Evolutionary conservation across 2,888 invertebrate genomes (phyloP), one percentile per base, ranked within the genome.

Genomic region (Drosophila trichaetosa): DNA sequence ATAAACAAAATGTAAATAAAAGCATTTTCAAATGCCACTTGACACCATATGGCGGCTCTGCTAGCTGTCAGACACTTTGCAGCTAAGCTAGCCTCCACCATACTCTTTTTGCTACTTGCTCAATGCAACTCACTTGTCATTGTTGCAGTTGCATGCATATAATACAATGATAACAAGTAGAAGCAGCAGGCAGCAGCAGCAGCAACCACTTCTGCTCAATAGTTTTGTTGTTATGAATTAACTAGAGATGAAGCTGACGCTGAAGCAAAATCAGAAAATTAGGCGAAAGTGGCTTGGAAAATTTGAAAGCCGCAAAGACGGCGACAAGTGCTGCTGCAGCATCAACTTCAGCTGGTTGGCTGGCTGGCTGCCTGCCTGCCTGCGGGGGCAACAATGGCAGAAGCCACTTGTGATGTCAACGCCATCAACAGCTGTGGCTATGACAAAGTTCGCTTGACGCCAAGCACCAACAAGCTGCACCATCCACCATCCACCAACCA

Each of bases 11-110:
- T 76, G 62, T 63, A 80, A 87, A 85, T 78, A 80, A 89, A 74
- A 89, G 90, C 85, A 80, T 89, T 89, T 86, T 85, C 87, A 87
- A 89, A 87, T 85, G 90, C 76, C 88, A 87, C 85, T 86, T 86
- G 90, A 86, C 85, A 86, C 90, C 90, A 87, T 87, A 80, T 89
- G 83, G 73, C 73, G 79, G 68, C 72, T 69, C 52, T 58, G 74
- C 69, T 62, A 52, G 76, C 67, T 76, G 67, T 78, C 72, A 69
- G 63, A 56, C 71, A 70, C 62, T 70, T 70, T 61, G 54, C 52
- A 51, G 40, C 59, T 79, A 56, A 34, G 49, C 52, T 36, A 31
- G 16, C 16, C 40, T 46, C 40, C n/a, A 5, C 11, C n/a, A 10
- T 27, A 58, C 58, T 58, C 1, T 2, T 10, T 40, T 57, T 11